These are phyloP conservation scores for Neolamprologus multifasciatus DNA, from an alignment of 2,797 vertebrate genomes.

Conservation along the genomic window DNA sequence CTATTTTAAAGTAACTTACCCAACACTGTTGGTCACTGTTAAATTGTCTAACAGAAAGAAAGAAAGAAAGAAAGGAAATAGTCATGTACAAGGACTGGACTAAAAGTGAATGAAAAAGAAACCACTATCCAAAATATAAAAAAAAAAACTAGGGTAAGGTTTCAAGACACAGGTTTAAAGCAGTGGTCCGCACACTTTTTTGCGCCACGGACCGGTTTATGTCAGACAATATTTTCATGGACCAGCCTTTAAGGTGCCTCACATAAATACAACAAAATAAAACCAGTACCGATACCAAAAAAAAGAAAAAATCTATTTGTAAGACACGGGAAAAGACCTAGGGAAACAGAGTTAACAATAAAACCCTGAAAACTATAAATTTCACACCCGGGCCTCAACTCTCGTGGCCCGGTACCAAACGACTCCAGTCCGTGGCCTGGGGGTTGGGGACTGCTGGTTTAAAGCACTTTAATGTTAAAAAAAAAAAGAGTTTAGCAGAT, in stretches of 20 bases:
- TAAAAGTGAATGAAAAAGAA: neutral
- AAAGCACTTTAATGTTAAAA: neutral
- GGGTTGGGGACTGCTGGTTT: neutral
- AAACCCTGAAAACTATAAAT: neutral
- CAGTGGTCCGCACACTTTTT: neutral
- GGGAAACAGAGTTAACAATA: neutral
- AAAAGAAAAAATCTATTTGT: neutral
- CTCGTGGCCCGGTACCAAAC: neutral
- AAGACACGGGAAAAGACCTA: neutral
- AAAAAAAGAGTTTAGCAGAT: neutral
- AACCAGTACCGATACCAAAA: neutral
- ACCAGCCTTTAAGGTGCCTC: neutral
- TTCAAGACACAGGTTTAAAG: neutral
- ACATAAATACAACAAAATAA: neutral
- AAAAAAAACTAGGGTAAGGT: neutral
- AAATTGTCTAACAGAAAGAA: neutral
- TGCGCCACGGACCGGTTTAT: neutral
- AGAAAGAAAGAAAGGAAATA: neutral
- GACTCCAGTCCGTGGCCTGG: rapidly evolving
- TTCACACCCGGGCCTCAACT: neutral
- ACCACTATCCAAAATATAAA: neutral
- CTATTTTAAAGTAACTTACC: too few relatives aligned
- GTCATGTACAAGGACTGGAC: neutral
- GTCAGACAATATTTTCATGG: neutral
- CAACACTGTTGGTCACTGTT: neutral